These are phyloP conservation scores for Origma solitaria DNA, from an alignment of 2,113 vertebrate genomes.

Conservation along the genomic window DNA sequence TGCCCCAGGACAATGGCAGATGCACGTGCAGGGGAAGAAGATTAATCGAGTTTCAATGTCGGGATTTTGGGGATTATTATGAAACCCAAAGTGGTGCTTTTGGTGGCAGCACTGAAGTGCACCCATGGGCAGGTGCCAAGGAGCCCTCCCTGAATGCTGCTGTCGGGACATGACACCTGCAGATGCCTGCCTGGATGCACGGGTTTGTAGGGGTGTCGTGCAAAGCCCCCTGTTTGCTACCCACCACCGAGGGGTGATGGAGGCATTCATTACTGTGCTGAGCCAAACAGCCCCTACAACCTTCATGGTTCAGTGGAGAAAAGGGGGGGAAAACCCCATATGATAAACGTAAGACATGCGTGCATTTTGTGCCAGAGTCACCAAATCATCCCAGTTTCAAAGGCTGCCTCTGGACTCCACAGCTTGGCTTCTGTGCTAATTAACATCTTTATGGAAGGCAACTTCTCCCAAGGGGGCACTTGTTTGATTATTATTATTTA, in stretches of 20 bases:
- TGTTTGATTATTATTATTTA: conserved; percentile 61
- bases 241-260: not conserved
- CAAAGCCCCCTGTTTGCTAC: not conserved
- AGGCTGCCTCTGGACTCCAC: not conserved
- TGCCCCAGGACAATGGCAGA: not conserved
- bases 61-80: not conserved
- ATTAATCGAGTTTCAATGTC: not conserved
- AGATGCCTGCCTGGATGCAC: too few relatives aligned
- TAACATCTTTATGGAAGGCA: conserved; percentile 62
- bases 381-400: not conserved
- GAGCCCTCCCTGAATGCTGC: not conserved
- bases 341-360: not conserved
- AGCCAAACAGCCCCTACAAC: not conserved
- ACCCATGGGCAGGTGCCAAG: accelerated
- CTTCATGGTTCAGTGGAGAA: not conserved
- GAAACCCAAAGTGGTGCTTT: not conserved
- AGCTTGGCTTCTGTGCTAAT: conserved; percentile 10
- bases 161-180: not conserved
- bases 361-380: not conserved
- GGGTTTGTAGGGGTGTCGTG: not conserved
- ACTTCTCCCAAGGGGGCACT: conserved; percentile 41
- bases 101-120: not conserved
- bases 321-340: not conserved
- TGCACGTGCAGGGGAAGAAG: not conserved
- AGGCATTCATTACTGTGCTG: not conserved